Evolutionary conservation across 2,797 vertebrate genomes (phyloP).

Genomic region (Fistularia tabacaria): DNA sequence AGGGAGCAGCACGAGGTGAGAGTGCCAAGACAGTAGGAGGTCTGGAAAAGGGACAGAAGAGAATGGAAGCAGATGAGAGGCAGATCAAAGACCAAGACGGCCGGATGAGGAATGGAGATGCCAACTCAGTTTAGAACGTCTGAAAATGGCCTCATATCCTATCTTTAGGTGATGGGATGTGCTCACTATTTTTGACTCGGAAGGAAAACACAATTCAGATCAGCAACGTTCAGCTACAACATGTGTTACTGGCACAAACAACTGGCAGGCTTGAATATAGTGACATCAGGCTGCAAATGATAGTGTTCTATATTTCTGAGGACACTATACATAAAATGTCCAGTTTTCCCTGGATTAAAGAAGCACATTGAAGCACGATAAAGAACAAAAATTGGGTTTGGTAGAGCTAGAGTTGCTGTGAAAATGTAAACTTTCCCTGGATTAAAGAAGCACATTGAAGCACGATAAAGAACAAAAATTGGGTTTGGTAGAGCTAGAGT

Average conservation of each 20-base stretch:
- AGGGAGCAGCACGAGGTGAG: constrained; percentile 36
- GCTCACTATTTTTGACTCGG: constrained; percentile 9
- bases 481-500: too few relatives aligned
- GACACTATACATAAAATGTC: too few relatives aligned
- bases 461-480: too few relatives aligned
- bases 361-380: too few relatives aligned
- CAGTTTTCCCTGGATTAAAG: too few relatives aligned
- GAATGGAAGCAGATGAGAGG: constrained; percentile 54
- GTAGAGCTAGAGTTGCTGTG: too few relatives aligned
- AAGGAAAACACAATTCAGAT: constrained; percentile 4
- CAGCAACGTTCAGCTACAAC: constrained; percentile 2
- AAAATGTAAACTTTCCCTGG: too few relatives aligned
- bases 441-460: too few relatives aligned
- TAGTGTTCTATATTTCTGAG: too few relatives aligned
- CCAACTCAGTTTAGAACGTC: constrained; percentile 40
- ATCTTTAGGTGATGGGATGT: constrained; percentile 21
- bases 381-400: too few relatives aligned
- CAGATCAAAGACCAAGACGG: constrained; percentile 60
- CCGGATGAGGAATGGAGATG: constrained; percentile 36
- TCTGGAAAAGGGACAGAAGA: constrained; percentile 53
- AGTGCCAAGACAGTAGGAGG: constrained; percentile 52
- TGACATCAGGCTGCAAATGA: too few relatives aligned
- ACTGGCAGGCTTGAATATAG: too few relatives aligned
- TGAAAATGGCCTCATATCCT: constrained; percentile 29
- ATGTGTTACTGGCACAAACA: neutral